A percentile compares a stretch with the other conserved stretches of the same genome.
These are phyloP conservation scores for Myzus persicae DNA, from an alignment of 1,140 invertebrate genomes.

Conservation along the genomic window DNA sequence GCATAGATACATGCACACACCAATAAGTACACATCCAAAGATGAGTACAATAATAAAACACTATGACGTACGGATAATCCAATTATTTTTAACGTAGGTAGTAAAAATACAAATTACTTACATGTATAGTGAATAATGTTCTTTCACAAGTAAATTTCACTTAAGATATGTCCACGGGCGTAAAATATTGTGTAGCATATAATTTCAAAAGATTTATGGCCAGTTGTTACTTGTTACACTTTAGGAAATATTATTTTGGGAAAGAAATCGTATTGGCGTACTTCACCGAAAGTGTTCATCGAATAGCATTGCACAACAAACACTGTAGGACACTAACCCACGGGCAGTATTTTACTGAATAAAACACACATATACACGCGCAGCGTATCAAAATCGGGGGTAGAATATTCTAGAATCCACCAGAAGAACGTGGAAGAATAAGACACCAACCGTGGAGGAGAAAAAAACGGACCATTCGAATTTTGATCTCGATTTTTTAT, in stretches of 20 bases:
- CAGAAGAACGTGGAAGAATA: slow-evolving; percentile 39
- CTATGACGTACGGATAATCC: neutral
- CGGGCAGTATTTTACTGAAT: neutral
- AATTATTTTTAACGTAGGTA: neutral
- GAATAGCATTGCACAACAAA: neutral
- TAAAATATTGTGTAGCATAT: neutral
- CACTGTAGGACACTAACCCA: neutral
- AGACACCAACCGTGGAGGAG: neutral
- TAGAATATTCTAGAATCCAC: slow-evolving; percentile 53
- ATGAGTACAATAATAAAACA: neutral
- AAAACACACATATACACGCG: neutral
- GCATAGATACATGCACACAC: neutral
- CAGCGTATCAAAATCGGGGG: slow-evolving; percentile 22
- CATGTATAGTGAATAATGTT: neutral
- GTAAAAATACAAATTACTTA: neutral
- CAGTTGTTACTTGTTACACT: neutral
- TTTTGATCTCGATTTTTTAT: neutral
- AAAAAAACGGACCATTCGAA: neutral
- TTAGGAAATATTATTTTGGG: neutral
- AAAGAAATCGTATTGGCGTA: neutral
- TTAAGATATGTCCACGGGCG: neutral
- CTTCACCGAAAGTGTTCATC: neutral
- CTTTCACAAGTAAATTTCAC: neutral
- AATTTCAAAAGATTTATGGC: neutral
- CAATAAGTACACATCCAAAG: too few relatives aligned